A percentile compares a stretch with the other conserved stretches of the same genome.
These are phyloP conservation scores for Alligator mississippiensis DNA, from an alignment of 2,113 vertebrate genomes.

Conservation along the genomic window DNA sequence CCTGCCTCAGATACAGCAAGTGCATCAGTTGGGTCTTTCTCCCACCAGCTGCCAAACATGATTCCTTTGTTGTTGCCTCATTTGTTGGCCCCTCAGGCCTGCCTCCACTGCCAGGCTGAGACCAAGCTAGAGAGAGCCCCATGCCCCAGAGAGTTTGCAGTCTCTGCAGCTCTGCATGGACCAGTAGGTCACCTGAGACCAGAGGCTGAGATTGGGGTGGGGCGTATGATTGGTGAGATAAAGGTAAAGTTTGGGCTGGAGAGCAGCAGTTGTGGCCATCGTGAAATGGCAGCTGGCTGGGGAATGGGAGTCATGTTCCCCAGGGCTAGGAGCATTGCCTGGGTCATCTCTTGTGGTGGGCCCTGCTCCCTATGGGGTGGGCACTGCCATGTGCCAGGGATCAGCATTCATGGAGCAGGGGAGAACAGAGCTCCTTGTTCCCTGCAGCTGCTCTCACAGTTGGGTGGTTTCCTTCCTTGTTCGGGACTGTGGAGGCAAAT, in stretches of 20 bases:
- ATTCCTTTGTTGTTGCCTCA: background rate
- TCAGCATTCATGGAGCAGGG: conserved; percentile 30
- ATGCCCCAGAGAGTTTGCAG: background rate
- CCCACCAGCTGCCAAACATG: background rate
- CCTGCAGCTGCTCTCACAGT: background rate
- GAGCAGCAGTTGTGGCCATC: background rate
- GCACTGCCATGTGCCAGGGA: background rate
- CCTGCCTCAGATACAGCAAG: background rate
- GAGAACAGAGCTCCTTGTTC: conserved; percentile 19
- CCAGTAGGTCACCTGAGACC: background rate
- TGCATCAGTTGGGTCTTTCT: background rate
- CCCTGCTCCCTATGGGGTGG: accelerated
- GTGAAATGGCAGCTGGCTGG: background rate
- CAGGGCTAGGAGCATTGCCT: background rate
- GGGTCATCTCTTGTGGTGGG: background rate
- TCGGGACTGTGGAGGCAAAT: background rate
- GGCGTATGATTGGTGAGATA: background rate
- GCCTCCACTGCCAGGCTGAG: background rate
- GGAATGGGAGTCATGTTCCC: background rate
- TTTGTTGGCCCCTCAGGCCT: background rate
- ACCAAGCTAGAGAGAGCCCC: background rate
- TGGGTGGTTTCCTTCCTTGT: conserved; percentile 70
- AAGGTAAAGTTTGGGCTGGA: background rate
- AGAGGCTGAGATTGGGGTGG: too few relatives aligned
- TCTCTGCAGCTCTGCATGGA: background rate